These are phyloP conservation scores for Silvanus unidentatus DNA, from an alignment of 2,888 invertebrate species.

Conservation along the genomic window DNA sequence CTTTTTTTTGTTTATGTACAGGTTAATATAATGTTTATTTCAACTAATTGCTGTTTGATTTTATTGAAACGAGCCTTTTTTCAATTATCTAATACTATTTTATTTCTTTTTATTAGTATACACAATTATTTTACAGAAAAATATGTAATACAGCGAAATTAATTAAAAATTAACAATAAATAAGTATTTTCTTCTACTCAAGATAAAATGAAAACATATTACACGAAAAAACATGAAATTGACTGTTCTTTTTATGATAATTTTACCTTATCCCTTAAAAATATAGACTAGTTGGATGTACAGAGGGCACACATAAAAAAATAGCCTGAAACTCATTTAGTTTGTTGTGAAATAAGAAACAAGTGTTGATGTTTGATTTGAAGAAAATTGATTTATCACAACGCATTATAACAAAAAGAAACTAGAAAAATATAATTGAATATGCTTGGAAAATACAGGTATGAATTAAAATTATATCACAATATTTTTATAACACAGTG, in stretches of 20 bases:
- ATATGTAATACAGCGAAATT: slow-evolving; percentile 22
- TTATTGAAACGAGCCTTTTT: too few species aligned
- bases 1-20: too few species aligned
- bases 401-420: slow-evolving; percentile 19
- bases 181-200: slow-evolving; percentile 23
- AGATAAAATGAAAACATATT: not conserved
- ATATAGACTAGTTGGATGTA: slow-evolving; percentile 6
- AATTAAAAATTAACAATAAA: slow-evolving; percentile 29
- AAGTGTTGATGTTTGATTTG: slow-evolving; percentile 10
- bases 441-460: not conserved
- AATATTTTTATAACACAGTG: too few species aligned
- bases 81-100: not conserved
- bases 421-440: slow-evolving; percentile 18
- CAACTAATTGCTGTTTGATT: too few species aligned
- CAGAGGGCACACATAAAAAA: too few species aligned
- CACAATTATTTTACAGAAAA: slow-evolving; percentile 20
- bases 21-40: too few species aligned
- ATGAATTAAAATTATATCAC: too few species aligned
- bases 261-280: slow-evolving; percentile 2
- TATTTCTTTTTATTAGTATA: slow-evolving; percentile 12
- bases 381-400: slow-evolving; percentile 32
- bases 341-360: too few species aligned
- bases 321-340: too few species aligned
- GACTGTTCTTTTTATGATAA: not conserved
- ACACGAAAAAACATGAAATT: slow-evolving; percentile 3